Evolutionary conservation across 2,888 invertebrate species (phyloP), one percentile per base, ranked within the genome.

Genomic region (Auanema sp.): DNA sequence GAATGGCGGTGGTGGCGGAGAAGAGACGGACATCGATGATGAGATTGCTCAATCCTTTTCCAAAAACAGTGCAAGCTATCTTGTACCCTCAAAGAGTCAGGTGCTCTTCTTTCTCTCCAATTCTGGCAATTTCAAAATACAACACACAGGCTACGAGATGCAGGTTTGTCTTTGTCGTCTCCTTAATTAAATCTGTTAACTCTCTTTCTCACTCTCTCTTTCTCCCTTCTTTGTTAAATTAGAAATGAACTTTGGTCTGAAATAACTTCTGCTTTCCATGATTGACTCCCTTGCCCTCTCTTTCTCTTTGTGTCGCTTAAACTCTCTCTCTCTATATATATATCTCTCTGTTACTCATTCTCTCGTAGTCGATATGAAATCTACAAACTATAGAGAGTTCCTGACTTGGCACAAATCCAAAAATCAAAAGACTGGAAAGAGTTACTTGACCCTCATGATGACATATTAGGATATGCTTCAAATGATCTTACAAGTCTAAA

Each of bases 101-200:
- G 79, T 79, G 25, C 65, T 79, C 5, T 69, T 76, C 57, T 79
- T 75, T 64, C 72, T 79, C 40, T 73, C 77, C n/a, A 70, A 71
- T 24, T 71, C 75, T 6, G 73, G 68, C 25, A 60, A 69, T 44
- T 55, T 79, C 11, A 64, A 68, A 42, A 65, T 79, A 21, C 68
- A 77, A 21, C 75, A 75, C 52, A 69, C 77, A 18, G 79, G 79
- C 43, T 68, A 69, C 25, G 79, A 79, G 44, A 33, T 79, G 11
- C 79, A 79, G 68, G 78, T 78, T 25, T 11, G 52, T 33, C 47
- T 47, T 21, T 47, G 16, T 47, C 47, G n/a, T n/a, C 21, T 21
- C 23, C 4, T 24, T 23, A 24, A 23, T 24, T 16, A 24, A 16
- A 11, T 25, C 10, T 53, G 33, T 23, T 23, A 23, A 25, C 24